Conservation (phyloP, 2,113 vertebrate genomes). For the Oryzias melastigma region DNA sequence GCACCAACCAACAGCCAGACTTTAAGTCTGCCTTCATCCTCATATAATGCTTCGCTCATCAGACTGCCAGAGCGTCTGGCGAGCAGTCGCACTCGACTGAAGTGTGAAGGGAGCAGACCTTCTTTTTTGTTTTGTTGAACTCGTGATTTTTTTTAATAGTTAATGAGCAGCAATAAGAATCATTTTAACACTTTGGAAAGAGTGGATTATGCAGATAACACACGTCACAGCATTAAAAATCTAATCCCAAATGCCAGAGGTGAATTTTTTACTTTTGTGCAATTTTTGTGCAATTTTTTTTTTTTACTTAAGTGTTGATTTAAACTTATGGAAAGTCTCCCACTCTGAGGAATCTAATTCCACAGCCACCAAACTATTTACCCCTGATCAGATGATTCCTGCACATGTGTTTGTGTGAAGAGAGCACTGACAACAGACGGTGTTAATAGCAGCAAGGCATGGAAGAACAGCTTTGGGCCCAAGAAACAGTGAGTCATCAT, state of each 20-base stretch:
- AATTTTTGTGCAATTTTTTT: background rate
- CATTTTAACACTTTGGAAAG: background rate
- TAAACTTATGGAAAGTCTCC: slow-evolving; percentile 3
- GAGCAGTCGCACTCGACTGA: slow-evolving; percentile 39
- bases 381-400: slow-evolving; percentile 5
- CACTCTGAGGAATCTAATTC: background rate
- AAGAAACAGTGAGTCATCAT: background rate
- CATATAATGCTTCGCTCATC: slow-evolving; percentile 30
- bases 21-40: slow-evolving; percentile 48
- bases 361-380: background rate
- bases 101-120: slow-evolving; percentile 33
- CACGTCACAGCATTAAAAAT: background rate
- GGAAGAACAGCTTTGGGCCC: slow-evolving; percentile 4
- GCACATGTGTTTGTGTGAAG: background rate
- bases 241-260: background rate
- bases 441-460: slow-evolving; percentile 14
- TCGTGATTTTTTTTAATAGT: background rate
- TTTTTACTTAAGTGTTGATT: background rate
- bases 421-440: slow-evolving; percentile 4
- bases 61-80: slow-evolving; percentile 42
- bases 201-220: background rate
- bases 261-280: background rate
- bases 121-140: slow-evolving; percentile 23
- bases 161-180: slow-evolving; percentile 13
- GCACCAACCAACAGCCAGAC: slow-evolving; percentile 55